A percentile compares a stretch with the other conserved stretches of the same genome.
Evolutionary conservation across 2,888 invertebrate species (phyloP).

Genomic region (Gastrophysa polygoni): DNA sequence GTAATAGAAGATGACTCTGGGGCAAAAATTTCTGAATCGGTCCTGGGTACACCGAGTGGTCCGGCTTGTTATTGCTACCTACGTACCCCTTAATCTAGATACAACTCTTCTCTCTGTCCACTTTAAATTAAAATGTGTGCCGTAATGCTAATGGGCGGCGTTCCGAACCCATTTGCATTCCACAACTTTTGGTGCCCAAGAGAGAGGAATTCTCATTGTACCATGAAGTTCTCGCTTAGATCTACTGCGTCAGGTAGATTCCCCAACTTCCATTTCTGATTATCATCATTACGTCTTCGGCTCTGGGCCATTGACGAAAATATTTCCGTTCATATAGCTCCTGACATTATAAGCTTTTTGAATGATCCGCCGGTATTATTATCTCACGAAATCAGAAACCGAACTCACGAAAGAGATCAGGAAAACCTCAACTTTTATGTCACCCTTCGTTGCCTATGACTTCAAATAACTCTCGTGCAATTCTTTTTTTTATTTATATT

Average conservation of each 20-base stretch:
- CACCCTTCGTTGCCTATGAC: no score
- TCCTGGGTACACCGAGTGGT: conserved; percentile 23
- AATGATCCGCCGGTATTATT: no score
- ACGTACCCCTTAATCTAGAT: conserved; percentile 44
- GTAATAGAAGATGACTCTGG: no score
- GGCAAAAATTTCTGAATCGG: neutral
- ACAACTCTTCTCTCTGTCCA: conserved; percentile 30
- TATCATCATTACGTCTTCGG: neutral
- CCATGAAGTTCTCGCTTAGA: neutral
- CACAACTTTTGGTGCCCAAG: conserved; percentile 1
- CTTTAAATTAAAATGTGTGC: conserved; percentile 31
- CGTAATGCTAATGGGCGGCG: conserved; percentile 19
- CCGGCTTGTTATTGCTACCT: conserved; percentile 41
- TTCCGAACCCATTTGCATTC: neutral
- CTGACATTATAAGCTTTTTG: neutral
- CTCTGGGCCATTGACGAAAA: neutral
- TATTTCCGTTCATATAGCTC: neutral
- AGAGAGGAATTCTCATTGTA: neutral
- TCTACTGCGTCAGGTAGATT: neutral
- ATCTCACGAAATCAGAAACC: no score
- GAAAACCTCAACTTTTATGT: no score
- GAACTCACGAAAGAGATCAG: no score
- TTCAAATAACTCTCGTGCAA: no score
- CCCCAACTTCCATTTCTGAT: neutral
- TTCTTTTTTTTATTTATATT: no score